Conservation (phyloP, 2,113 vertebrate species). For the Origma solitaria region DNA sequence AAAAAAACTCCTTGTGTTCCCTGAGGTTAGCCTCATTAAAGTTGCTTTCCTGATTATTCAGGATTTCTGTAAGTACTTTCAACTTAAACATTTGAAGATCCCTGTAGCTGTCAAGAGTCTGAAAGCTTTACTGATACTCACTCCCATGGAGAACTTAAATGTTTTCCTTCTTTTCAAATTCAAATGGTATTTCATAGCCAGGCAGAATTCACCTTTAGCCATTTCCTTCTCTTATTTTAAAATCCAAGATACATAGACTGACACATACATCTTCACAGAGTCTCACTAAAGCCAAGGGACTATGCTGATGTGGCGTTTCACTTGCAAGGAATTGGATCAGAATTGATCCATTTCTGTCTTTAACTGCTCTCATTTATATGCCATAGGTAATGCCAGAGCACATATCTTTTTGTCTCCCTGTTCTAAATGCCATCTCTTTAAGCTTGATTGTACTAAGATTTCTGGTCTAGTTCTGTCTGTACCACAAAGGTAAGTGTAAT, state of each 20-base stretch:
- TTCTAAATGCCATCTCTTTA: neutral
- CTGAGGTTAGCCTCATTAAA: constrained; percentile 10
- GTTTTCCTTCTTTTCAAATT: constrained; percentile 38
- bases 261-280: neutral
- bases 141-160: constrained; percentile 22
- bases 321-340: neutral
- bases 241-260: neutral
- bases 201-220: neutral
- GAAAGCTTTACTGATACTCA: constrained; percentile 18
- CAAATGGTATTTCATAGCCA: neutral
- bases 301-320: neutral
- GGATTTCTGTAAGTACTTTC: constrained; percentile 6
- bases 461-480: neutral
- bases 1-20: neutral
- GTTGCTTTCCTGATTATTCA: constrained; percentile 25
- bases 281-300: neutral
- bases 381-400: neutral
- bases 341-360: neutral
- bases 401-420: neutral
- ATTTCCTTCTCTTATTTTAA: constrained; percentile 3
- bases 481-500: neutral
- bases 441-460: neutral
- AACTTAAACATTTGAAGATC: constrained; percentile 36
- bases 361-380: neutral
- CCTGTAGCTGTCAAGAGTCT: constrained; percentile 34